phyloP scores from a whole-genome alignment of 2,888 invertebrate species.

The Lamellibrachia columna region DNA sequence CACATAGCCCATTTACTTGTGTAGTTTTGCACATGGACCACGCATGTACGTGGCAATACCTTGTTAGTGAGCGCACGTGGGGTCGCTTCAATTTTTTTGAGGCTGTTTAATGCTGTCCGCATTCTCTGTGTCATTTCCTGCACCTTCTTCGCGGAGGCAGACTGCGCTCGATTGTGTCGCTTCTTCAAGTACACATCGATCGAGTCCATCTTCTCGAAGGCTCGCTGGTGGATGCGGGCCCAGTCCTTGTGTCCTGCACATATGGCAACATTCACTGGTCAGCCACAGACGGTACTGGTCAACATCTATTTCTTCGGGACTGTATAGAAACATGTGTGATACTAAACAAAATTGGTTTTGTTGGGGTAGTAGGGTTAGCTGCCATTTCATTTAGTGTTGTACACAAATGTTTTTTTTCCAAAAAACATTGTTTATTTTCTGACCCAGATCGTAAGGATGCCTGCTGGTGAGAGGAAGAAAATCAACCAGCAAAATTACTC shows the following conservation, averaged over 20 bases:
- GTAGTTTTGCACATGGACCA: not conserved
- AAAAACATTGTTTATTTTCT: too few relatives aligned
- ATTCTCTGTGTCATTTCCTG: constrained; percentile 27
- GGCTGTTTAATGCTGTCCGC: constrained; percentile 27
- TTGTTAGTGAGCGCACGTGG: not conserved
- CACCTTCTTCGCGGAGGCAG: constrained; percentile 27
- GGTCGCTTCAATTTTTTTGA: constrained; percentile 23
- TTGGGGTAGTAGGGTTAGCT: too few relatives aligned
- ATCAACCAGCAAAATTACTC: too few relatives aligned
- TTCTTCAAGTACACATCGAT: constrained; percentile 59
- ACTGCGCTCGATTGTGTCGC: constrained; percentile 28
- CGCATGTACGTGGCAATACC: not conserved
- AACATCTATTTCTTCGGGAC: too few relatives aligned
- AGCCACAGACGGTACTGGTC: too few relatives aligned
- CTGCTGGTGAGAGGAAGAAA: too few relatives aligned
- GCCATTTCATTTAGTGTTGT: too few relatives aligned
- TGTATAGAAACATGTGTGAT: too few relatives aligned
- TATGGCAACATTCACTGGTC: not conserved
- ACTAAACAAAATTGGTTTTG: too few relatives aligned
- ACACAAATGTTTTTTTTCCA: too few relatives aligned
- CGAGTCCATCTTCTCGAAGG: constrained; percentile 59
- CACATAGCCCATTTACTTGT: not conserved
- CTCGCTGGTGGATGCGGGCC: constrained; percentile 56
- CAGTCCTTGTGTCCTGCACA: constrained; percentile 49
- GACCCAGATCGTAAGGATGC: too few relatives aligned